Base-by-base conservation (phyloP, 23 tunicate genomes). In the Trididemnum clinides region DNA sequence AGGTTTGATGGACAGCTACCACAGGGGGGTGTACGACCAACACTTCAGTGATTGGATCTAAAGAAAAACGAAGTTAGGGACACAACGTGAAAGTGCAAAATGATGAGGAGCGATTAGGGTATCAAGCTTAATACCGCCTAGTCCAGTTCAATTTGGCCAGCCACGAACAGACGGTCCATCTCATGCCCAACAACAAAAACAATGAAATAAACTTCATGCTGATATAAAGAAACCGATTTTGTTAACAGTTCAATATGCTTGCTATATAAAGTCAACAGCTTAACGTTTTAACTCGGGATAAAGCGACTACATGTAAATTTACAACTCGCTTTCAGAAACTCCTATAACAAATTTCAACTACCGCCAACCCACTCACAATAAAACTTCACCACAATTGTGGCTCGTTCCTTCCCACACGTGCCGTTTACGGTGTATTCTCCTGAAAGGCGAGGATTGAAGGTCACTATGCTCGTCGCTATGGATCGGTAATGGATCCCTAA, bases 21-120 rank as follows among this genome's bases (percentile, higher is more conserved):
- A 88, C 92, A 0, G 97, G 92, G 34, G 97, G 97, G 64, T 84
- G 82, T 50, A 82, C 62, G 49, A 92, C 57, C 7, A 33, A 57
- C 26, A 92, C 84, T 29, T 80, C 28, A 50, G 84, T 82, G 29
- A 92, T 88, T 20, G 92, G 92, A 84, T 92, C 97, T 92, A 31
- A 28, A 66, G 2, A 66, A 66, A 15, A 18, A 58, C 21, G 5
- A 20, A 20, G 34, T 23, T 77, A 15, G 78, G 18, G 78, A 33
- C 51, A 10, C 59, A 33, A 20, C 62, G 7, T 72, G 12, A 19
- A 72, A 21, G 15, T 7, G 33, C 78, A 10, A 26, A n/a, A 71
- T 15, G 54, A n/a, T n/a, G 54, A 15, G 54, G 54, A 44, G 54
- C 54, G 54, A 44, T 15, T 10, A 44, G 15, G 15, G 54, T 44